These are phyloP conservation scores for Anabas testudineus DNA, from an alignment of 2,797 vertebrate species.

Conservation along the genomic window DNA sequence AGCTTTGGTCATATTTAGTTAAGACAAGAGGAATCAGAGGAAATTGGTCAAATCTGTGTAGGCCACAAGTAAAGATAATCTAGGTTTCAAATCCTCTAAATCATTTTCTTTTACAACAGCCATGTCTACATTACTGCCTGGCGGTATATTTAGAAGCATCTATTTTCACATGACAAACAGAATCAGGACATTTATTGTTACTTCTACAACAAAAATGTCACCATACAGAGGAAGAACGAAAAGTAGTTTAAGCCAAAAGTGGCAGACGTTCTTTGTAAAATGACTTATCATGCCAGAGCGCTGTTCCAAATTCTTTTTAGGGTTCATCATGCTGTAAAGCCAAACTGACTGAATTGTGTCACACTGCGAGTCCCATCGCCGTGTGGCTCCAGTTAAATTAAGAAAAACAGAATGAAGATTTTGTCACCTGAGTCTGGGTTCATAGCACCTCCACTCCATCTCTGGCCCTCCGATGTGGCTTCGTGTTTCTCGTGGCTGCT, in stretches of 20 bases:
- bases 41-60: constrained; percentile 29
- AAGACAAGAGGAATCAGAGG: constrained; percentile 51
- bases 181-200: constrained; percentile 63
- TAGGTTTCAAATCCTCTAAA: constrained; percentile 49
- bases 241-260: constrained; percentile 59
- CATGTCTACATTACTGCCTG: constrained; percentile 32
- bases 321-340: constrained; percentile 66
- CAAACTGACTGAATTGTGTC: constrained; percentile 81
- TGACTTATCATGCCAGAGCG: constrained; percentile 67
- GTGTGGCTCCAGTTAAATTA: constrained; percentile 58
- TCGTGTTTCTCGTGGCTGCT: constrained; percentile 38
- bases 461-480: constrained; percentile 33
- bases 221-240: constrained; percentile 49
- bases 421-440: constrained; percentile 55
- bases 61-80: constrained; percentile 36
- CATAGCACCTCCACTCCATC: constrained; percentile 27
- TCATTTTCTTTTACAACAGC: constrained; percentile 44
- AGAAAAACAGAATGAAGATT: constrained; percentile 47
- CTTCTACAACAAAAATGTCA: constrained; percentile 56
- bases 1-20: constrained; percentile 31
- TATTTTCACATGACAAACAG: constrained; percentile 60
- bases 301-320: constrained; percentile 69
- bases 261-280: constrained; percentile 62
- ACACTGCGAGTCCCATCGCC: constrained; percentile 51
- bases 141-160: constrained; percentile 39